Base-by-base conservation (phyloP, 2,797 vertebrate genomes). In the Pseudochaenichthys georgianus region DNA sequence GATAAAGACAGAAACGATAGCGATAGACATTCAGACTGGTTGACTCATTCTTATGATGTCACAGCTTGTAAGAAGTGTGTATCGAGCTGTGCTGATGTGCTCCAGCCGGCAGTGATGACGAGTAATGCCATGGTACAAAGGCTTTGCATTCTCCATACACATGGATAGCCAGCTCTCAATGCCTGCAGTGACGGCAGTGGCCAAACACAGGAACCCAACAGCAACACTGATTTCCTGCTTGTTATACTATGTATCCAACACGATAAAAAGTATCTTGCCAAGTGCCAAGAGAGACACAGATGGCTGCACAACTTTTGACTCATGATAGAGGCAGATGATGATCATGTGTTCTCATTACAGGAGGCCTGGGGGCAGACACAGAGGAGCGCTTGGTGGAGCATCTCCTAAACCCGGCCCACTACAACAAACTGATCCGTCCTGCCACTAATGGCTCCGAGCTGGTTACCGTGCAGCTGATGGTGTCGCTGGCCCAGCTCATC, bases 361-460 rank as follows among this genome's bases (percentile, higher is more conserved):
- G 93, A 15, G 85, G 91, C 83, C 91, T 95, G 52, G 95, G 94
- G 63, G 98, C 97, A 0, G 97, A 98, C 92, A 98, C 97, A 0
- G 98, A 99, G 86, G 97, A 99, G 85, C 94, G 97, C 17, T 90
- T 99, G 89, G 96, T 99, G 59, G 97, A 98, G 53, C 96, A 98
- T 73, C 97, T 99, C 64, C 90, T 99, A 63, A 96, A 98, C 74
- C 96, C 98, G 0, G 93, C 96, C 0, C 97, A 97, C 66, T 99
- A 99, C 90, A 99, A 99, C 94, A 99, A 99, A 79, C 95, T 99
- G 71, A 99, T 99, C 89, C 97, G 97, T 3, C 98, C 98, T 0
- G 97, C 98, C 0, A 97, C 96, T 70, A 99, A 99, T 9, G 97
- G 97, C 80, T 98, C 97, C 0, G 96, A 99, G 89, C 85, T 97